Evolutionary conservation across 2,888 invertebrate genomes (phyloP).

Genomic region (Trissoscelio sp.): DNA sequence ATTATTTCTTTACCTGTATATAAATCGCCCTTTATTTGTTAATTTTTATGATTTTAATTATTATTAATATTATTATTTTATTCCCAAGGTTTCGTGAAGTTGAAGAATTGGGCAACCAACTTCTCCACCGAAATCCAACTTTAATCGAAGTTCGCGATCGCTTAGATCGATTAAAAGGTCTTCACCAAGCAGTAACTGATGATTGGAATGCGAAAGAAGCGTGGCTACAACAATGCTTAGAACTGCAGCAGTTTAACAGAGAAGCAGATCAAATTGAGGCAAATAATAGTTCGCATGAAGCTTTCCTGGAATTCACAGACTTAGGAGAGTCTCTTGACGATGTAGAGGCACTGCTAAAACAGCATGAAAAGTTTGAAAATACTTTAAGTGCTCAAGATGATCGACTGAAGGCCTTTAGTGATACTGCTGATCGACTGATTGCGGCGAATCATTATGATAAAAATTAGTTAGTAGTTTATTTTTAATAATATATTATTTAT

Average conservation of each 20-base stretch:
- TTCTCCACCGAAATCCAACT: conserved; percentile 89
- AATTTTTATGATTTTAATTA: no score
- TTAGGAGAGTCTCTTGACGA: conserved; percentile 95
- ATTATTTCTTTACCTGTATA: not conserved
- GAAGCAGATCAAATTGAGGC: conserved; percentile 99
- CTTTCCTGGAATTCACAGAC: conserved; percentile 94
- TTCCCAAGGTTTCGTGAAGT: conserved; percentile 93
- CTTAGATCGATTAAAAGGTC: conserved; percentile 89
- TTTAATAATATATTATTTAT: no score
- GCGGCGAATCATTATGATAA: conserved; percentile 91
- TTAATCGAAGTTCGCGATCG: conserved; percentile 90
- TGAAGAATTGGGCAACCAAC: conserved; percentile 90
- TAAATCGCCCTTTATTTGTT: no score
- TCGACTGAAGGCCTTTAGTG: conserved; percentile 91
- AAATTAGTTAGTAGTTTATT: conserved; percentile 86
- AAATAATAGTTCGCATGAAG: conserved; percentile 96
- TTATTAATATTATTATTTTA: no score
- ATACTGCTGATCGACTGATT: conserved; percentile 92
- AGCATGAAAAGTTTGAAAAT: conserved; percentile 97
- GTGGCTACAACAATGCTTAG: conserved; percentile 93
- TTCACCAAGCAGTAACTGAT: conserved; percentile 89
- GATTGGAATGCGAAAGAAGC: conserved; percentile 93
- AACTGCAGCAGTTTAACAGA: conserved; percentile 95
- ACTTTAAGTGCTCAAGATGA: conserved; percentile 97
- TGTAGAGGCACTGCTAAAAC: conserved; percentile 95